These are phyloP conservation scores for Dermatophagoides farinae DNA, from an alignment of 1,140 invertebrate species.

Conservation along the genomic window DNA sequence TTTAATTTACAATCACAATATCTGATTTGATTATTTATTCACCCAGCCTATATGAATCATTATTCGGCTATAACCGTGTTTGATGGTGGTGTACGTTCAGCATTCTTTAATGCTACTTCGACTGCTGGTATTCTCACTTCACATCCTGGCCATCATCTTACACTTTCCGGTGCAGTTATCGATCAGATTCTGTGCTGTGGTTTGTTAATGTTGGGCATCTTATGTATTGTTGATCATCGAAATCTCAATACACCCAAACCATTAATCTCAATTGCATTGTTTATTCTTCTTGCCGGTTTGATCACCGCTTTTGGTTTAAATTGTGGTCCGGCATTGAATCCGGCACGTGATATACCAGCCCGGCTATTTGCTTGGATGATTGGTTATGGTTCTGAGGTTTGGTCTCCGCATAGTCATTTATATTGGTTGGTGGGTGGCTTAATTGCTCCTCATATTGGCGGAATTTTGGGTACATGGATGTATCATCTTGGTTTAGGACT, in stretches of 20 bases:
- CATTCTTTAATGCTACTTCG: not conserved
- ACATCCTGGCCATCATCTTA: not conserved
- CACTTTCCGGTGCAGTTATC: not conserved
- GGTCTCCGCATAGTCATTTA: not conserved
- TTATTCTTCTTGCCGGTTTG: constrained; percentile 1
- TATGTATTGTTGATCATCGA: constrained; percentile 5
- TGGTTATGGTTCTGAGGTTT: constrained; percentile 9
- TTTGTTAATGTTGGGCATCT: not conserved
- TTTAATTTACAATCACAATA: not conserved
- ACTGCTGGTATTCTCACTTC: constrained; percentile 6
- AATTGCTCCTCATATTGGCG: constrained; percentile 33
- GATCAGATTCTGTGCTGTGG: constrained; percentile 4
- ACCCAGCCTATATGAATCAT: not conserved
- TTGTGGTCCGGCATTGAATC: constrained; percentile 11
- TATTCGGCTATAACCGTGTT: constrained; percentile 1
- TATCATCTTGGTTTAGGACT: constrained; percentile 42
- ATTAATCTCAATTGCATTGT: constrained; percentile 7
- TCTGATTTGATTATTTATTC: not conserved
- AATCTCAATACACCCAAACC: constrained; percentile 9
- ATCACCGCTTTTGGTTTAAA: constrained; percentile 8
- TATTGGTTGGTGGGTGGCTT: constrained; percentile 9
- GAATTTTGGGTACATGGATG: constrained; percentile 29
- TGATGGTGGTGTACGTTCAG: constrained; percentile 8
- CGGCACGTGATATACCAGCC: constrained; percentile 1
- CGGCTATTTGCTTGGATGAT: constrained; percentile 2